Evolutionary conservation across 2,888 invertebrate genomes (phyloP), one percentile per base, ranked within the genome.

Genomic region (Thereva nobilitata): DNA sequence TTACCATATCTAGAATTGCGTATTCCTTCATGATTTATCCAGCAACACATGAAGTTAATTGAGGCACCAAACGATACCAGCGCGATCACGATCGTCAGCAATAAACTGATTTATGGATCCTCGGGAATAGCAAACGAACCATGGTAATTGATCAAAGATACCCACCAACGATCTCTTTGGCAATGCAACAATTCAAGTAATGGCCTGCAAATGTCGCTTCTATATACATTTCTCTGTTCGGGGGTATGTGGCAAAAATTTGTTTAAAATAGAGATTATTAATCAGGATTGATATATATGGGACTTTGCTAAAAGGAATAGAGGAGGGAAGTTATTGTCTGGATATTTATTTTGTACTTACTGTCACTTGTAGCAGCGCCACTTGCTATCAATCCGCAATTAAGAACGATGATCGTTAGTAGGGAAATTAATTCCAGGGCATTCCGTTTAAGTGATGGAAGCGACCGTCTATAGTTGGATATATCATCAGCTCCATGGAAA

Each of bases 331-430:
- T n/a, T n/a, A 56, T n/a, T 53, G 55, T 45, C 40, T 9, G 10
- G 38, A 10, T 7, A 23, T 35, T 10, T 59, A 47, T 37, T 38
- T n/a, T 35, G 12, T 64, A 66, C 70, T 70, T 64, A 70, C 70
- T 61, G 56, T 68, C 68, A 64, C 64, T 67, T 50, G 67, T 64
- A 45, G 53, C 54, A 9, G 64, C 68, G 9, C 56, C 67, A 41
- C n/a, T 37, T 4, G 4, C n/a, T 49, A 50, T 63, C 53, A 63
- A 45, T 56, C 56, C 61, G 40, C 42, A 49, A 66, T 56, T 50
- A 35, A 56, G 10, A 34, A 41, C 34, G 45, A 47, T 54, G 34
- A 64, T 35, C 1, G 34, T n/a, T 41, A 64, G 35, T 45, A 64
- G 12, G 9, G 47, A 55, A 40, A 64, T 47, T 64, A 54, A 55